phyloP scores from a whole-genome alignment of 2,113 vertebrate species.

The Myanophis thanlyinensis region DNA sequence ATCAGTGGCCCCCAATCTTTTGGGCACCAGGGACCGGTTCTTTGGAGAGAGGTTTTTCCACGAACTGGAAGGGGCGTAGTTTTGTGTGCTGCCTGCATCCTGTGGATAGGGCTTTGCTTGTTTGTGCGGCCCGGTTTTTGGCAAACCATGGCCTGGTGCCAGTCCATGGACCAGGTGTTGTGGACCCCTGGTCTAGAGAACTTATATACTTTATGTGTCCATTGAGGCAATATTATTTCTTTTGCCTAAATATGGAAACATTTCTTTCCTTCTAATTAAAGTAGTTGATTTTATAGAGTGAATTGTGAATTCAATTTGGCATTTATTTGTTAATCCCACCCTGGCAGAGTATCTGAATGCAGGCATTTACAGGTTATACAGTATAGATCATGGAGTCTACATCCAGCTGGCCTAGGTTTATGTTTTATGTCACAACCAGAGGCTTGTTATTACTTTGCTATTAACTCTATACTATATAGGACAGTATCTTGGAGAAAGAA shows the following conservation, averaged over 20 bases:
- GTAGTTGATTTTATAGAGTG: background rate
- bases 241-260: background rate
- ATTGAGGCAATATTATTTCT: background rate
- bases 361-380: slow-evolving; percentile 59
- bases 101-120: background rate
- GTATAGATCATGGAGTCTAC: slow-evolving; percentile 65
- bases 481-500: slow-evolving; percentile 73
- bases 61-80: background rate
- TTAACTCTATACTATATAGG: slow-evolving; percentile 74
- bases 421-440: slow-evolving; percentile 77
- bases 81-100: background rate
- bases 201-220: background rate
- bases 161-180: background rate
- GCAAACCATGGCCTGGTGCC: background rate
- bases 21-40: background rate
- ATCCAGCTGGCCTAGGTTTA: slow-evolving; percentile 70
- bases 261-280: background rate
- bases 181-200: background rate
- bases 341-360: slow-evolving; percentile 29
- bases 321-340: slow-evolving; percentile 40
- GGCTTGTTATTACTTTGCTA: slow-evolving; percentile 74
- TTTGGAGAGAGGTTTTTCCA: background rate
- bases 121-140: background rate
- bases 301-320: background rate
- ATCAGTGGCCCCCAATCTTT: background rate